Percentiles rank a stretch among this genome's conserved stretches.
Conservation (phyloP, 2,113 vertebrate species). For the Triplophysa tibetana region DNA sequence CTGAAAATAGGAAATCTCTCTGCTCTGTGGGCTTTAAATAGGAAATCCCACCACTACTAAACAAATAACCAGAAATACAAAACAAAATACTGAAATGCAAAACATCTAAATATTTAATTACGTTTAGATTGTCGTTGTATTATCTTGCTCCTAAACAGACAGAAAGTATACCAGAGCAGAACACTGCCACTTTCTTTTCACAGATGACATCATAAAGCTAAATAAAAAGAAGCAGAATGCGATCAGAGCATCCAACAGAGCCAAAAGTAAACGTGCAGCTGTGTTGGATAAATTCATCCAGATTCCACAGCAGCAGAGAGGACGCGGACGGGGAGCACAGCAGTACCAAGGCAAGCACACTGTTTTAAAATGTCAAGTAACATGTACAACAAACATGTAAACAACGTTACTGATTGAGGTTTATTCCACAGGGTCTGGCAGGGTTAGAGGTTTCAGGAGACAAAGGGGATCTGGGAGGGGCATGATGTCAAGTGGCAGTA, state of each 20-base stretch:
- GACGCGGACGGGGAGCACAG: constrained; percentile 43
- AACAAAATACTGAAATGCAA: background rate
- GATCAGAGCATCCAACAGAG: constrained; percentile 39
- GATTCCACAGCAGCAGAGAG: constrained; percentile 33
- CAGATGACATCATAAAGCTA: constrained; percentile 63
- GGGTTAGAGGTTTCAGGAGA: constrained; percentile 38
- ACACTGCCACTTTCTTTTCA: background rate
- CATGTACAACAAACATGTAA: background rate
- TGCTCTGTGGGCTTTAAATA: no score
- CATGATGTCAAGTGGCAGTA: constrained; percentile 32
- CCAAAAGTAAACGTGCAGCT: constrained; percentile 43
- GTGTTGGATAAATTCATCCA: constrained; percentile 54
- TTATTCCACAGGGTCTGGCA: constrained; percentile 62
- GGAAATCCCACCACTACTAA: background rate
- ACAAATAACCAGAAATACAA: background rate
- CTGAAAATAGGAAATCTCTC: no score
- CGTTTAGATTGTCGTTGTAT: no score
- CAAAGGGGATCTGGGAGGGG: constrained; percentile 8
- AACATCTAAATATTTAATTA: no score
- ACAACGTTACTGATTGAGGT: background rate
- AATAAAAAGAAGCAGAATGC: constrained; percentile 56
- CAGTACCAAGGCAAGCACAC: constrained; percentile 49
- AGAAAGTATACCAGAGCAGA: background rate
- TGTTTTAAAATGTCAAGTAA: background rate
- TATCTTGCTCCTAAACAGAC: background rate